Conservation (phyloP, 2,888 invertebrate species). For the Tolmerus cingulatus region DNA sequence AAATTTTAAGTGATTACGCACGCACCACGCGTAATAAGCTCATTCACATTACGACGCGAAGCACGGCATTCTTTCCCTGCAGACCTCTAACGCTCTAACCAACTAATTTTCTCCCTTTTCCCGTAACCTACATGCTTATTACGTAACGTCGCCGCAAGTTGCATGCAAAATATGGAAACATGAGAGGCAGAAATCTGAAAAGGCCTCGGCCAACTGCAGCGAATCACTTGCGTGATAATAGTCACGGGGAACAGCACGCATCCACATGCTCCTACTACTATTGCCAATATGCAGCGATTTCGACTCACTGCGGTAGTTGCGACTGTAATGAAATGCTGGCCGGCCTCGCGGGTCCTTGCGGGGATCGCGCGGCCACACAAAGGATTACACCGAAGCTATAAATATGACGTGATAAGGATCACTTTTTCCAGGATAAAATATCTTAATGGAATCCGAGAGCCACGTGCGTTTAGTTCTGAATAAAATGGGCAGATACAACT, state of each 20-base stretch:
- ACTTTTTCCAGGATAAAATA: background rate
- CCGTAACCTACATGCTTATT: constrained; percentile 6
- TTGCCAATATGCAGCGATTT: constrained; percentile 14
- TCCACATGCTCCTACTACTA: constrained; percentile 25
- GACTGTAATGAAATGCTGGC: constrained; percentile 1
- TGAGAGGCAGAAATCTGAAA: constrained; percentile 16
- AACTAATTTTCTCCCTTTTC: background rate
- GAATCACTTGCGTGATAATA: constrained; percentile 26
- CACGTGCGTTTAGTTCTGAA: background rate
- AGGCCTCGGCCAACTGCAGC: background rate
- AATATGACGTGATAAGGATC: background rate
- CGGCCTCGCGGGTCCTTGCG: background rate
- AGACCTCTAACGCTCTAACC: background rate
- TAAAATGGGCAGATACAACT: background rate
- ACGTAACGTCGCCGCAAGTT: background rate
- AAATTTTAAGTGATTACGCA: constrained; percentile 9
- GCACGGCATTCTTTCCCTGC: background rate
- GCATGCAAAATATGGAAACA: constrained; percentile 31
- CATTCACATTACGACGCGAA: background rate
- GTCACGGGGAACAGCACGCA: background rate
- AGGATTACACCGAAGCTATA: background rate
- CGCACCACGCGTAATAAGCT: background rate
- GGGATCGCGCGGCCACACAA: background rate
- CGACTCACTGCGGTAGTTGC: background rate
- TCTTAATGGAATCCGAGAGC: background rate